A percentile compares a stretch with the other conserved stretches of the same genome.
Conservation (phyloP, 2,113 vertebrate species). For the Pedionomus torquatus region DNA sequence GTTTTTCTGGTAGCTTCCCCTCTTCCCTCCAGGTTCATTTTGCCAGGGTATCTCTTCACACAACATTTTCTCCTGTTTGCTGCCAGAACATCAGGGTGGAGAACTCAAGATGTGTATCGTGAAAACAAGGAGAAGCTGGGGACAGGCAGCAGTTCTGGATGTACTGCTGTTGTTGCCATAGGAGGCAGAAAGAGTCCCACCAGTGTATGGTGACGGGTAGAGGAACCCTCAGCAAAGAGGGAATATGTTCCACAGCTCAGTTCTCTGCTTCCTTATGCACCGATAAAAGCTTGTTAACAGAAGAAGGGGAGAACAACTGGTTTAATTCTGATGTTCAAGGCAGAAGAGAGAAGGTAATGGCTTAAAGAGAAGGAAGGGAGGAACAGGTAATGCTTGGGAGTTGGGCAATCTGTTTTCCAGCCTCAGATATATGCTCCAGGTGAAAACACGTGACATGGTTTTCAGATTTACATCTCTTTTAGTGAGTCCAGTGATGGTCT, state of each 20-base stretch:
- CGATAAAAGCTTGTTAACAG: background rate
- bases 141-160: background rate
- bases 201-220: background rate
- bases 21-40: background rate
- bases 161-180: background rate
- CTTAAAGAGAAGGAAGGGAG: background rate
- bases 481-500: background rate
- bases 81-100: background rate
- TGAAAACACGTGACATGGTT: background rate
- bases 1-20: background rate
- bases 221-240: background rate
- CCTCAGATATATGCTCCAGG: background rate
- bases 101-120: background rate
- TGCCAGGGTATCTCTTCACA: background rate
- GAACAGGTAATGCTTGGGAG: background rate
- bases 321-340: background rate
- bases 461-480: background rate
- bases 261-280: background rate
- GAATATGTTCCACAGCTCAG: background rate
- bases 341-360: background rate
- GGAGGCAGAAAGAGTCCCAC: background rate
- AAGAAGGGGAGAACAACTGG: background rate
- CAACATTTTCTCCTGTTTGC: background rate
- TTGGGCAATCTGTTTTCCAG: background rate
- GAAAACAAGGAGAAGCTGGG: background rate